A percentile compares a stretch with the other conserved stretches of the same genome.
These are phyloP conservation scores for Cynopterus sphinx DNA, from an alignment of 2,797 vertebrate genomes.

Conservation along the genomic window DNA sequence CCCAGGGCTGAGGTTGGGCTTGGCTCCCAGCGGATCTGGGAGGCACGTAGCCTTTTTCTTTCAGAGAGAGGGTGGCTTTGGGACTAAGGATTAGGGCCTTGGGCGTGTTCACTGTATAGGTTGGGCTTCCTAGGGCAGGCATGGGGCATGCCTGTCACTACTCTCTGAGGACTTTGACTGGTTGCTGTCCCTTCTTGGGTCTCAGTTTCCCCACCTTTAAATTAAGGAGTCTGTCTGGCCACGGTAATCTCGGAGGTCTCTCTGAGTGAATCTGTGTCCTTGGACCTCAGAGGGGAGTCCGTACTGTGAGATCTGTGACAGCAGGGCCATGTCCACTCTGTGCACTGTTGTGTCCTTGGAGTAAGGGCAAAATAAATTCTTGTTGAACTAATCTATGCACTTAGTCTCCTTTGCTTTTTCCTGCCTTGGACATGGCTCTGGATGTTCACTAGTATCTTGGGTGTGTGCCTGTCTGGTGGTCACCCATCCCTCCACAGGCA, in stretches of 20 bases:
- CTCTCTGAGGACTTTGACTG: neutral
- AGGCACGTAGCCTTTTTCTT: neutral
- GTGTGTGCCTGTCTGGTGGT: neutral
- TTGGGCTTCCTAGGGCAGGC: neutral
- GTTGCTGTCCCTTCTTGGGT: neutral
- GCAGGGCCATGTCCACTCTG: neutral
- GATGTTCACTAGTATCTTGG: neutral
- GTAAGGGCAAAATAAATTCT: fast-evolving
- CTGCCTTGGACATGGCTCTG: neutral
- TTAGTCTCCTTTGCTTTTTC: neutral
- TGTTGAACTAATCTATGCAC: too few species aligned
- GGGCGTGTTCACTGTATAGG: neutral
- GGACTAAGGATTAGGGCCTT: neutral
- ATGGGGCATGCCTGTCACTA: neutral
- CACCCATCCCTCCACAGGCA: neutral
- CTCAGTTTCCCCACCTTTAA: neutral
- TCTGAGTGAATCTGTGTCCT: neutral
- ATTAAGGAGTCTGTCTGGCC: neutral
- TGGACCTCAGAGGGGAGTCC: neutral
- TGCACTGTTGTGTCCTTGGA: neutral
- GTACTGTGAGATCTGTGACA: neutral
- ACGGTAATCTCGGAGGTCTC: neutral
- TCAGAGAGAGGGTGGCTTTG: neutral
- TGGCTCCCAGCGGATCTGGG: neutral
- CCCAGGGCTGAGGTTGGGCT: neutral